Evolutionary conservation across 2,113 vertebrate genomes (phyloP).

Genomic region (Cisticola juncidis): DNA sequence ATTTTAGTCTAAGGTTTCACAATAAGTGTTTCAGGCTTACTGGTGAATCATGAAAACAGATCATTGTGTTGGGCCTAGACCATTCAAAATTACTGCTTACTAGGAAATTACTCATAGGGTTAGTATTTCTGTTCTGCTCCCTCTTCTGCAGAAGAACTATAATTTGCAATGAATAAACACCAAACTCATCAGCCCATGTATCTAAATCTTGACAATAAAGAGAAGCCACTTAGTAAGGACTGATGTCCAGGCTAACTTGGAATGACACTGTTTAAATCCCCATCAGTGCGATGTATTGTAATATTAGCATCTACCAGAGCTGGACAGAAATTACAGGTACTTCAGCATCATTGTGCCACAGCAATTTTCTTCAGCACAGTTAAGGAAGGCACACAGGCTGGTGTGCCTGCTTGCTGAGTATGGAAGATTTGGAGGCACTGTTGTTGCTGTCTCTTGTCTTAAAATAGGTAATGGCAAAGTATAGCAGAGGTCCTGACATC

Average conservation of each 20-base stretch:
- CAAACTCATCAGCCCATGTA: background rate
- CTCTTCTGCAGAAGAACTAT: constrained; percentile 34
- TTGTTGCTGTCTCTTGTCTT: background rate
- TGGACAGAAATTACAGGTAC: background rate
- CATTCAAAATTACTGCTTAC: constrained; percentile 71
- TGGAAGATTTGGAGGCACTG: background rate
- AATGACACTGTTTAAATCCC: background rate
- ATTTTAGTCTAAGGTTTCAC: constrained; percentile 65
- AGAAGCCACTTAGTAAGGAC: background rate
- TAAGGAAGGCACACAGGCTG: background rate
- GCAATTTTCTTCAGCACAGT: background rate
- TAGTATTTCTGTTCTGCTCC: constrained; percentile 42
- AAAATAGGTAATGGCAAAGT: background rate
- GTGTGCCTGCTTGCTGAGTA: background rate
- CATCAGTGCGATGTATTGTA: background rate
- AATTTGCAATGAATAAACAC: constrained; percentile 58
- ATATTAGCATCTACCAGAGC: background rate
- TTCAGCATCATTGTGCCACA: background rate
- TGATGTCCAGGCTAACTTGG: background rate
- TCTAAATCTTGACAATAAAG: background rate
- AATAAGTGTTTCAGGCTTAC: constrained; percentile 61
- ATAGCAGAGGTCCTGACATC: background rate
- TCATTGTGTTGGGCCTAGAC: constrained; percentile 72
- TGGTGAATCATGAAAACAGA: constrained; percentile 73
- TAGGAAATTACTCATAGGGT: constrained; percentile 57